phyloP scores from a whole-genome alignment of 1,140 invertebrate genomes.

The Drosophila kohkoa region DNA sequence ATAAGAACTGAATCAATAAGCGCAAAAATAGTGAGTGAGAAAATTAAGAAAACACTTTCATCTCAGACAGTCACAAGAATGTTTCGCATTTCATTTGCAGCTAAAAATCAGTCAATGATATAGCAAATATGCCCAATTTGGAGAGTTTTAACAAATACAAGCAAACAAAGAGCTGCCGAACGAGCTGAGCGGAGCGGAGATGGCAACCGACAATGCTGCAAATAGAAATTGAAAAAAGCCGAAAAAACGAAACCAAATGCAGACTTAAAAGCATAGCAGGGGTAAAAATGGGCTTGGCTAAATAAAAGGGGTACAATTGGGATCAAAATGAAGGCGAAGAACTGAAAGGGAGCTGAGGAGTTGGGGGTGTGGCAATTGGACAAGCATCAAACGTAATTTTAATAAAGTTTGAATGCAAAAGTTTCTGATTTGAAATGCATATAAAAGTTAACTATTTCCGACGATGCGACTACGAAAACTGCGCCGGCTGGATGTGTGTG shows the following conservation, averaged over 20 bases:
- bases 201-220: conserved; percentile 39
- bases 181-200: background rate
- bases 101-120: background rate
- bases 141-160: background rate
- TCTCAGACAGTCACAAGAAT: too few species aligned
- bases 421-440: conserved; percentile 80
- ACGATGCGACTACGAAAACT: conserved; percentile 50
- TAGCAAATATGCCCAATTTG: conserved; percentile 3
- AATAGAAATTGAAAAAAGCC: conserved; percentile 45
- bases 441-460: conserved; percentile 83
- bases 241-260: background rate
- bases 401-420: conserved; percentile 82
- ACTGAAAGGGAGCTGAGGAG: too few species aligned
- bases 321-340: background rate
- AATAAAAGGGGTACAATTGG: background rate
- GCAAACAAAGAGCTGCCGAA: conserved; percentile 29
- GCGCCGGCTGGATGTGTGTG: conserved; percentile 65
- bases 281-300: background rate
- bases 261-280: background rate
- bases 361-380: conserved; percentile 40
- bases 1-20: too few species aligned
- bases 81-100: too few species aligned
- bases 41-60: too few species aligned
- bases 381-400: conserved; percentile 74
- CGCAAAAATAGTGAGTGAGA: too few species aligned